Conservation (phyloP, 2,888 invertebrate species). For the Sinopyrophorus schimmeli region DNA sequence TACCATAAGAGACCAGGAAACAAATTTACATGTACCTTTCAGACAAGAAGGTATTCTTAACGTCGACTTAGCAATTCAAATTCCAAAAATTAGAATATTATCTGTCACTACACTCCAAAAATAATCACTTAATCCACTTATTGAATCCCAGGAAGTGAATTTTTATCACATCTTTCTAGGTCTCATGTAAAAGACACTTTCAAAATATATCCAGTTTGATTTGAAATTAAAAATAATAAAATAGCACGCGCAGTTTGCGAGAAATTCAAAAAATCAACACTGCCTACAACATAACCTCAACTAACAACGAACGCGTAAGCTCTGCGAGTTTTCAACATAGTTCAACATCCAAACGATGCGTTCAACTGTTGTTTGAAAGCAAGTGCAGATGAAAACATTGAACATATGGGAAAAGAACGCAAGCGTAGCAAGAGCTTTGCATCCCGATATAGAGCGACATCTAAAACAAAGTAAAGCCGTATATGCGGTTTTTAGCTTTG, state of each 20-base stretch:
- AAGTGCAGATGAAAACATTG: neutral
- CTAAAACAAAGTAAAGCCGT: conserved; percentile 9
- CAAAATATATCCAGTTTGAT: neutral
- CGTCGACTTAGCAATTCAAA: conserved; percentile 13
- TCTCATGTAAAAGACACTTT: neutral
- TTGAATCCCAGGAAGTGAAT: conserved; percentile 19
- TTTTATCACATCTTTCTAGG: conserved; percentile 7
- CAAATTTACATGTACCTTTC: conserved; percentile 9
- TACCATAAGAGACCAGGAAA: conserved; percentile 9
- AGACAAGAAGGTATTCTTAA: conserved; percentile 8
- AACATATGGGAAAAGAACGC: neutral
- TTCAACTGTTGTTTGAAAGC: neutral
- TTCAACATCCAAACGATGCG: neutral
- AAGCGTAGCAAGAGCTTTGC: neutral
- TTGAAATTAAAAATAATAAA: no score
- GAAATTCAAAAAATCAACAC: conserved; percentile 16
- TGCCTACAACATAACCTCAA: conserved; percentile 16
- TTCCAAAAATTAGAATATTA: conserved; percentile 17
- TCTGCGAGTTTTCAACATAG: conserved; percentile 3
- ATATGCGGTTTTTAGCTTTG: conserved; percentile 14
- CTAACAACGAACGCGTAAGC: conserved; percentile 2
- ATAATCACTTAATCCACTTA: conserved; percentile 14
- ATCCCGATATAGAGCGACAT: conserved; percentile 23
- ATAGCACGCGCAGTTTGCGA: conserved; percentile 22
- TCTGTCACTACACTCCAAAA: conserved; percentile 19